Evolutionary conservation across 1,140 invertebrate genomes (phyloP).

Genomic region (Battus philenor): DNA sequence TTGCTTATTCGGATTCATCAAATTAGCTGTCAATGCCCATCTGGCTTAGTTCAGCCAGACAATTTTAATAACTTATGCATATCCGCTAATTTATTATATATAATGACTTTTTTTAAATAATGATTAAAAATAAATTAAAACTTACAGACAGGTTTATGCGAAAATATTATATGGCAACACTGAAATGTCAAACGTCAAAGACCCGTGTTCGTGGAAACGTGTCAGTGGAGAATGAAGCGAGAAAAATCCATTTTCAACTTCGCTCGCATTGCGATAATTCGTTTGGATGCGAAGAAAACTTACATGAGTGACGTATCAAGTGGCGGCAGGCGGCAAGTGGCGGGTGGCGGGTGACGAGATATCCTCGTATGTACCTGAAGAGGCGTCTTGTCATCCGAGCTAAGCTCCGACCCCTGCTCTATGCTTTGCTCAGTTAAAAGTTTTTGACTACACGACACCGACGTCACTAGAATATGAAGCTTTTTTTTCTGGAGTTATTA

Average conservation of each 20-base stretch:
- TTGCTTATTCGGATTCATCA: constrained; percentile 19
- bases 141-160: too few relatives aligned
- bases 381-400: constrained; percentile 29
- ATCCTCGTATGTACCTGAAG: constrained; percentile 31
- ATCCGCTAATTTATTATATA: too few relatives aligned
- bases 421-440: constrained; percentile 35
- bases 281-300: constrained; percentile 37
- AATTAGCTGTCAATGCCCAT: constrained; percentile 28
- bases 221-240: constrained; percentile 16
- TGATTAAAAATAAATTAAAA: too few relatives aligned
- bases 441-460: constrained; percentile 40
- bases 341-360: constrained; percentile 33
- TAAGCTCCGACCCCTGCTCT: constrained; percentile 30
- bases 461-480: constrained; percentile 26
- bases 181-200: constrained; percentile 10
- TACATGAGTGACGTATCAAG: constrained; percentile 52
- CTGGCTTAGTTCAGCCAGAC: neutral
- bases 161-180: constrained; percentile 4
- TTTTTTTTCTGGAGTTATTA: too few relatives aligned
- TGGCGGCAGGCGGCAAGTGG: constrained; percentile 31
- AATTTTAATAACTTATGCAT: neutral
- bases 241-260: constrained; percentile 35
- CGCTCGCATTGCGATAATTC: constrained; percentile 27
- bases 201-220: constrained; percentile 7
- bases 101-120: too few relatives aligned